Evolutionary conservation across 2,113 vertebrate genomes (phyloP).

Genomic region (Phaethornis superciliosus): DNA sequence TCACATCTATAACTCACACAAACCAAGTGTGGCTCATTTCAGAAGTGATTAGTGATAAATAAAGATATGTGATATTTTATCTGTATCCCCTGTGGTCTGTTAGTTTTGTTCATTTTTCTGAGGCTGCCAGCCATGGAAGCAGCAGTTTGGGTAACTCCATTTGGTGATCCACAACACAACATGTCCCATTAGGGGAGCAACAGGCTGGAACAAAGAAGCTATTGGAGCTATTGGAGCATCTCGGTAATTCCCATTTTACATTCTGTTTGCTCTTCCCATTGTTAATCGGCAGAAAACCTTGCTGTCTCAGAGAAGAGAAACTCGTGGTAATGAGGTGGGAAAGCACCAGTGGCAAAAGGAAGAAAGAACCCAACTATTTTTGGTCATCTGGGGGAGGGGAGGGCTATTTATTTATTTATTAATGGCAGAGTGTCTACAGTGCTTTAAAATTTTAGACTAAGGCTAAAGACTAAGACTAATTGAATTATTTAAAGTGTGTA

Average conservation of each 20-base stretch:
- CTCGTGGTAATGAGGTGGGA: not conserved
- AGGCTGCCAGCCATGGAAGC: accelerated
- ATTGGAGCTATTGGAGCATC: not conserved
- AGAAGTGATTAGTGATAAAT: not conserved
- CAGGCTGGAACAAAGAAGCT: not conserved
- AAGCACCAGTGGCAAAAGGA: not conserved
- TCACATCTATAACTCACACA: not conserved
- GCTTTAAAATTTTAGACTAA: not conserved
- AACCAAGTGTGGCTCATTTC: not conserved
- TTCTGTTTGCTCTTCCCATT: not conserved
- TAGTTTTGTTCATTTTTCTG: not conserved
- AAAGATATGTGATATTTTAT: not conserved
- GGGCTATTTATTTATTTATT: not conserved
- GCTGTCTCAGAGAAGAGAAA: not conserved
- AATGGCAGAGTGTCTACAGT: not conserved
- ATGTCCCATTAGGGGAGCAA: not conserved
- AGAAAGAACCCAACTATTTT: not conserved
- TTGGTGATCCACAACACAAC: not conserved
- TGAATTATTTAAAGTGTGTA: conserved; percentile 44
- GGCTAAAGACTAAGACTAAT: conserved; percentile 38
- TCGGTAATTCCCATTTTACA: not conserved
- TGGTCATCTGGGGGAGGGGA: not conserved
- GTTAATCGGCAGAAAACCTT: conserved; percentile 11
- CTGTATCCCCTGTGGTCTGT: not conserved
- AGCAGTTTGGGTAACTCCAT: not conserved